phyloP scores from a whole-genome alignment of 2,888 invertebrate genomes.

The Aleiodes alternator region DNA sequence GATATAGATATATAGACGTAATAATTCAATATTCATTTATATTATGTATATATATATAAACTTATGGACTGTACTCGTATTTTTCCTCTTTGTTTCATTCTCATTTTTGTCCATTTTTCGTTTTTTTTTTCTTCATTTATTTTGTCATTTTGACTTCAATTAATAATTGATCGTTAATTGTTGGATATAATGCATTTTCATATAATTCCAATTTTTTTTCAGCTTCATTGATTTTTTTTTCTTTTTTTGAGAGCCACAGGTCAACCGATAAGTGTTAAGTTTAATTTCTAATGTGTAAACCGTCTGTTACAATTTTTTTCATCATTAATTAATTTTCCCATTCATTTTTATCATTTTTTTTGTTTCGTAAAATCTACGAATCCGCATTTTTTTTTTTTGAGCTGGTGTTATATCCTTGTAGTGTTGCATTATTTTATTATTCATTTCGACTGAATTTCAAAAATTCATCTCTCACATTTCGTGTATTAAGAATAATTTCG shows the following conservation, averaged over 20 bases:
- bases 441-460: constrained; percentile 37
- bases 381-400: constrained; percentile 60
- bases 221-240: constrained; percentile 33
- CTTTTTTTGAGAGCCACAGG: too few relatives aligned
- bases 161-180: constrained; percentile 70
- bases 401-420: constrained; percentile 68
- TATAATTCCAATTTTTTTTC: constrained; percentile 47
- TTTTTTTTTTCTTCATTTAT: background rate
- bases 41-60: constrained; percentile 69
- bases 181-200: constrained; percentile 61
- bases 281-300: constrained; percentile 26
- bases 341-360: constrained; percentile 22
- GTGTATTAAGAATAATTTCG: constrained; percentile 6
- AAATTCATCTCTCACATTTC: constrained; percentile 24
- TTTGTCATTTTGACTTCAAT: constrained; percentile 41
- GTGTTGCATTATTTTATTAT: constrained; percentile 49
- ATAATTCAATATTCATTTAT: constrained; percentile 58
- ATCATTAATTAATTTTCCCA: constrained; percentile 18
- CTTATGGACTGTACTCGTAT: constrained; percentile 70
- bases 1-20: constrained; percentile 66
- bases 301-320: constrained; percentile 12
- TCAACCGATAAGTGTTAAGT: constrained; percentile 21
- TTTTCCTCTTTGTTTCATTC: constrained; percentile 57
- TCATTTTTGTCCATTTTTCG: constrained; percentile 38
- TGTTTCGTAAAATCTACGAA: constrained; percentile 15